phyloP scores from a whole-genome alignment of 2,113 vertebrate genomes.

The Butorides virescens region DNA sequence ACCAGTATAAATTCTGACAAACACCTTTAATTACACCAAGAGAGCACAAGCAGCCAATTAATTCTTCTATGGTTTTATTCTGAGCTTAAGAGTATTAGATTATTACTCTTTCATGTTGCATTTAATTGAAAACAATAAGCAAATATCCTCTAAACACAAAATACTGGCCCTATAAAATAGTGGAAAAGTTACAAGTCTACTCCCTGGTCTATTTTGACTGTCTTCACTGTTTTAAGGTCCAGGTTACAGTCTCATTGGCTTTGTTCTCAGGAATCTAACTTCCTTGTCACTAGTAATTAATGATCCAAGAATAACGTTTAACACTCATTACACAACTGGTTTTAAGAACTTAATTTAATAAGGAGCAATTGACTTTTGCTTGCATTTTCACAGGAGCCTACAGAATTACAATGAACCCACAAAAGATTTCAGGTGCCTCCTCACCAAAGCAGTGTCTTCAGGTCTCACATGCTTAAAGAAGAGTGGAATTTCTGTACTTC shows the following conservation, averaged over 20 bases:
- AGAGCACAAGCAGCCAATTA: neutral
- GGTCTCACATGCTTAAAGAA: neutral
- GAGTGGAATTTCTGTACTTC: neutral
- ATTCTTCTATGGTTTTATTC: neutral
- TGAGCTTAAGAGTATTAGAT: neutral
- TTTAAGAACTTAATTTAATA: neutral
- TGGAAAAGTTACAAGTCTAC: neutral
- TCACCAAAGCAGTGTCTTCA: neutral
- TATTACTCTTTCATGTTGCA: neutral
- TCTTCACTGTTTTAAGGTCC: neutral
- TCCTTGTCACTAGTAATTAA: neutral
- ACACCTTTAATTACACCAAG: neutral
- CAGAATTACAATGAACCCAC: neutral
- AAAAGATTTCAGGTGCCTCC: neutral
- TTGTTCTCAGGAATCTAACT: neutral
- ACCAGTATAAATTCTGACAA: neutral
- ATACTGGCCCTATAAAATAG: neutral
- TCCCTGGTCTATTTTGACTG: neutral
- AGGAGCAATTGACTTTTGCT: neutral
- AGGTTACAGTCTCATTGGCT: neutral
- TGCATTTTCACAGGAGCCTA: neutral
- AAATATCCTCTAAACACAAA: neutral
- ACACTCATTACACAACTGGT: neutral
- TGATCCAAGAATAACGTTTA: neutral
- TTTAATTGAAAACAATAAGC: neutral